Conservation (phyloP, 2,113 vertebrate genomes). For the Lepus americanus region DNA sequence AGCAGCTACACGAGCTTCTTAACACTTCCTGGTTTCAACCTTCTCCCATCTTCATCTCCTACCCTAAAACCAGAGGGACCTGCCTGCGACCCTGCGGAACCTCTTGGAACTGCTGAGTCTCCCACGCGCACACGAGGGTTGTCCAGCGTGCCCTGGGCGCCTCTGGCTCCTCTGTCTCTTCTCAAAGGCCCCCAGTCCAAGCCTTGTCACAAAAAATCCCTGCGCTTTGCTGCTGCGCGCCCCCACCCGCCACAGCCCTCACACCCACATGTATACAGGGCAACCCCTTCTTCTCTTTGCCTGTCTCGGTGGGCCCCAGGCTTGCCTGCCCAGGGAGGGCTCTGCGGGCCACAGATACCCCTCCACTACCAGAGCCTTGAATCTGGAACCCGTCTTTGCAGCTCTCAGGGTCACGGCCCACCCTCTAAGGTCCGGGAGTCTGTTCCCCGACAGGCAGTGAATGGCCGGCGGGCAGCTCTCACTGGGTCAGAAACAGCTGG, state of each 20-base stretch:
- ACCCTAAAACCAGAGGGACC: neutral
- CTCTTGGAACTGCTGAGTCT: neutral
- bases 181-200: neutral
- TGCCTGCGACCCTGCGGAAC: neutral
- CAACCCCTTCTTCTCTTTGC: neutral
- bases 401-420: neutral
- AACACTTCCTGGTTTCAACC: neutral
- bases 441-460: neutral
- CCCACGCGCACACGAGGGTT: neutral
- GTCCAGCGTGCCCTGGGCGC: too few relatives aligned
- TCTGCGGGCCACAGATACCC: neutral
- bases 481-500: neutral
- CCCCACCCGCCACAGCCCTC: rapidly evolving
- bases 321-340: neutral
- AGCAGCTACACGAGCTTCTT: neutral
- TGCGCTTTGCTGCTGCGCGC: neutral
- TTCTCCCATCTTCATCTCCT: neutral
- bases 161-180: neutral
- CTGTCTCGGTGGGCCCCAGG: neutral
- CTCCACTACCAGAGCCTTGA: neutral
- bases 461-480: neutral
- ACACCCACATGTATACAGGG: neutral
- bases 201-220: too few relatives aligned
- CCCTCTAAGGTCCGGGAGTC: neutral
- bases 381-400: neutral